A percentile compares a stretch with the other conserved stretches of the same genome.
Evolutionary conservation across 2,113 vertebrate species (phyloP).

Genomic region (Loxodonta africana): DNA sequence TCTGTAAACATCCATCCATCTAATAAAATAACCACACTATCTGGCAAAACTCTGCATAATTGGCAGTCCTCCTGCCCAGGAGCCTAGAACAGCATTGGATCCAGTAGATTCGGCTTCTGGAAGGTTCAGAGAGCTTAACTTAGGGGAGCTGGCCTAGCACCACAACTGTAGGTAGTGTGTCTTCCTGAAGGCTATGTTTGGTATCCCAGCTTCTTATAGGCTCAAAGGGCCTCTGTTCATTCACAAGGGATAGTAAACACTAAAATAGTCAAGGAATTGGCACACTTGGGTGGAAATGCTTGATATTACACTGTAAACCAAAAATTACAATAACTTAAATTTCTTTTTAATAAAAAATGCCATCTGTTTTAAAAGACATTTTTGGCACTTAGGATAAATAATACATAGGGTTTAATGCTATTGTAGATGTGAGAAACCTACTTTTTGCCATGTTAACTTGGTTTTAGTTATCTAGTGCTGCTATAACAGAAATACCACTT

Average conservation of each 20-base stretch:
- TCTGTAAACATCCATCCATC: slow-evolving; percentile 71
- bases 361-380: not conserved
- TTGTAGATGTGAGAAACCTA: not conserved
- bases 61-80: slow-evolving; percentile 46
- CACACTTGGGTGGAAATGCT: not conserved
- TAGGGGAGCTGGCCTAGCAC: not conserved
- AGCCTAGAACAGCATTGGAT: slow-evolving; percentile 21
- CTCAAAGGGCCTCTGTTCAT: slow-evolving; percentile 33
- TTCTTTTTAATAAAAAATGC: not conserved
- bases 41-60: slow-evolving; percentile 62
- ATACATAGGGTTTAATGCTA: not conserved
- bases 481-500: no score
- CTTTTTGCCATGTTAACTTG: not conserved
- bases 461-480: no score
- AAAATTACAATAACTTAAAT: slow-evolving; percentile 14
- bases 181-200: slow-evolving; percentile 11
- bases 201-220: not conserved
- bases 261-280: not conserved
- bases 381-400: not conserved
- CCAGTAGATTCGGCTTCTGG: slow-evolving; percentile 41
- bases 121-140: not conserved
- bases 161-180: not conserved
- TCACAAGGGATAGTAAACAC: slow-evolving; percentile 2
- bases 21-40: slow-evolving; percentile 76
- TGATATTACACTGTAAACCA: not conserved